Conservation (phyloP, 2,888 invertebrate genomes). For the Drepana falcataria region DNA sequence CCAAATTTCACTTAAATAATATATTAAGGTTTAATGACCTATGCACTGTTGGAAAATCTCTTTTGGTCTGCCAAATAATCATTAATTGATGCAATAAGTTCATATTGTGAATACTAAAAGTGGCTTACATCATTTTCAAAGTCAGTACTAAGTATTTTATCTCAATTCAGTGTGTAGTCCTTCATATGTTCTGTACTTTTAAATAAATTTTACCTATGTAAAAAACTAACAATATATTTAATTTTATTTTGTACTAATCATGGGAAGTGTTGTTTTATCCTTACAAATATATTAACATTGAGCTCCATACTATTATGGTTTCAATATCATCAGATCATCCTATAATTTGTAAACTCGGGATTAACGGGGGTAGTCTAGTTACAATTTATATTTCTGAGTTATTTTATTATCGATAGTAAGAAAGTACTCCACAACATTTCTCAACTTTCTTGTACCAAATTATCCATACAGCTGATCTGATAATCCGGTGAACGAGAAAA, state of each 20-base stretch:
- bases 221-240: constrained; percentile 79
- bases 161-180: constrained; percentile 78
- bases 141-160: constrained; percentile 76
- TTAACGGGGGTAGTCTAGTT: not conserved
- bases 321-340: constrained; percentile 48
- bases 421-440: no score
- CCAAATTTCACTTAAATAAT: constrained; percentile 74
- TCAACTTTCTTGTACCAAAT: no score
- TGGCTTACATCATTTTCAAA: constrained; percentile 77
- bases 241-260: constrained; percentile 80
- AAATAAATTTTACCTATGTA: constrained; percentile 77
- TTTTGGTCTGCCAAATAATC: constrained; percentile 77
- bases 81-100: constrained; percentile 75
- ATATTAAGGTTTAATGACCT: constrained; percentile 70
- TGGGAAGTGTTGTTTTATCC: constrained; percentile 80
- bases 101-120: constrained; percentile 77
- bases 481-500: no score
- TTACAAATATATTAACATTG: constrained; percentile 80
- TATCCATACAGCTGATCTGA: no score
- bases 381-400: not conserved
- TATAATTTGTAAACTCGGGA: constrained; percentile 7
- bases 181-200: constrained; percentile 78
- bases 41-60: constrained; percentile 79
- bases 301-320: constrained; percentile 75
- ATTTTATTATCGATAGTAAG: not conserved